Conservation (phyloP, 1,140 invertebrate genomes). For the Harpegnathos saltator region DNA sequence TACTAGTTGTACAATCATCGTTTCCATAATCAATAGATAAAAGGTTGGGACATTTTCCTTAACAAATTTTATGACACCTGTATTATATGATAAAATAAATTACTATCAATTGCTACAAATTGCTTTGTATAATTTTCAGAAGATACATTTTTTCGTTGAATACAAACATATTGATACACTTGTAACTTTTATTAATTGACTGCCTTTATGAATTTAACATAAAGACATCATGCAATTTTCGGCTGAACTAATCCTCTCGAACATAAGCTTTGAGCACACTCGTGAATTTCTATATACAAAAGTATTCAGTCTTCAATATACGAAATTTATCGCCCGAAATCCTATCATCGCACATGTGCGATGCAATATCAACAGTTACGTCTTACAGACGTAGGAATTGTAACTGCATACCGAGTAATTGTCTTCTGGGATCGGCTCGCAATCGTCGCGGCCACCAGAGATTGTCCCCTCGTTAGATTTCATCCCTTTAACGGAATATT, state of each 20-base stretch:
- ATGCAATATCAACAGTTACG: background rate
- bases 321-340: slow-evolving; percentile 1
- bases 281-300: slow-evolving; percentile 52
- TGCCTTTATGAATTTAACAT: too few species aligned
- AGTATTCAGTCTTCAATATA: slow-evolving; percentile 52
- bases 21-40: too few species aligned
- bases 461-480: slow-evolving; percentile 40
- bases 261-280: slow-evolving; percentile 1
- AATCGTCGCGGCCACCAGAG: slow-evolving; percentile 34
- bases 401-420: slow-evolving; percentile 70
- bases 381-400: slow-evolving; percentile 68
- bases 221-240: background rate
- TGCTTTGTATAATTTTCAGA: too few species aligned
- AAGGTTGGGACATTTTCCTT: too few species aligned
- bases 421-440: slow-evolving; percentile 56
- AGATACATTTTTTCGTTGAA: too few species aligned
- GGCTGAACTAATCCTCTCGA: background rate
- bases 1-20: too few species aligned
- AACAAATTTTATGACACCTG: too few species aligned
- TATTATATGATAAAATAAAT: too few species aligned
- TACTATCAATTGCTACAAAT: too few species aligned
- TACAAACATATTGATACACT: too few species aligned
- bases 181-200: too few species aligned
- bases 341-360: background rate
- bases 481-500: slow-evolving; percentile 54